Conservation (phyloP, 2,888 invertebrate genomes). For the Creontiades dilutus region DNA sequence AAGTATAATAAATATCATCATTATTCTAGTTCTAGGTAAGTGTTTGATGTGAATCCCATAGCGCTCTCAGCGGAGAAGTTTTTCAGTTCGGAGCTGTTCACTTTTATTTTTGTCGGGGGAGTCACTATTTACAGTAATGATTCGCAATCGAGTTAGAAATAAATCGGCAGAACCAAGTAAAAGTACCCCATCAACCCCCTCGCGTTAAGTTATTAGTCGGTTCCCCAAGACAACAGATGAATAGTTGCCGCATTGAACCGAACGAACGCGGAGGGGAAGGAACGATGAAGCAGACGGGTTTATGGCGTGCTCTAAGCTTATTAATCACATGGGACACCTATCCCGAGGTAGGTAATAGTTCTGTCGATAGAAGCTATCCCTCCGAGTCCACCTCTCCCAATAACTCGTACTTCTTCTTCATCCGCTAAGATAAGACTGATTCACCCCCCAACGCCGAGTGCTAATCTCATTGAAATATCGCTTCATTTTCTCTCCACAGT, state of each 20-base stretch:
- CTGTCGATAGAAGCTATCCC: slow-evolving; percentile 67
- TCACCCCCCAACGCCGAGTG: background rate
- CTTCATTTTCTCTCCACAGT: background rate
- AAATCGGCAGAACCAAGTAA: background rate
- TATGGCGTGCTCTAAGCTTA: slow-evolving; percentile 50
- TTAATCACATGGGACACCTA: slow-evolving; percentile 67
- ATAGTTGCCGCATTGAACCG: background rate
- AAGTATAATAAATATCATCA: no score
- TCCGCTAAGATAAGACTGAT: slow-evolving; percentile 40
- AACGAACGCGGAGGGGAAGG: background rate
- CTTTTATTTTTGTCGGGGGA: no score
- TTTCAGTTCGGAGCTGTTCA: no score
- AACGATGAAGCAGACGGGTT: background rate
- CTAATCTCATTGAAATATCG: slow-evolving; percentile 41
- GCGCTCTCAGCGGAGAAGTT: no score
- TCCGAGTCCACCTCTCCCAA: slow-evolving; percentile 45
- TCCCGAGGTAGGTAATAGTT: slow-evolving; percentile 63
- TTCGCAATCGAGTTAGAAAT: background rate
- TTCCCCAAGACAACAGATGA: background rate
- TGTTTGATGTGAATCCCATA: no score
- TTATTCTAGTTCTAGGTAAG: no score
- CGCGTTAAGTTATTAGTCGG: no score
- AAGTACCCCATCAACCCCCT: background rate
- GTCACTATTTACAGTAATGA: no score
- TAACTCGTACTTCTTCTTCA: slow-evolving; percentile 29